A percentile compares a stretch with the other conserved stretches of the same genome.
These are phyloP conservation scores for Ennomos erosarius DNA, from an alignment of 2,888 invertebrate genomes.

Conservation along the genomic window DNA sequence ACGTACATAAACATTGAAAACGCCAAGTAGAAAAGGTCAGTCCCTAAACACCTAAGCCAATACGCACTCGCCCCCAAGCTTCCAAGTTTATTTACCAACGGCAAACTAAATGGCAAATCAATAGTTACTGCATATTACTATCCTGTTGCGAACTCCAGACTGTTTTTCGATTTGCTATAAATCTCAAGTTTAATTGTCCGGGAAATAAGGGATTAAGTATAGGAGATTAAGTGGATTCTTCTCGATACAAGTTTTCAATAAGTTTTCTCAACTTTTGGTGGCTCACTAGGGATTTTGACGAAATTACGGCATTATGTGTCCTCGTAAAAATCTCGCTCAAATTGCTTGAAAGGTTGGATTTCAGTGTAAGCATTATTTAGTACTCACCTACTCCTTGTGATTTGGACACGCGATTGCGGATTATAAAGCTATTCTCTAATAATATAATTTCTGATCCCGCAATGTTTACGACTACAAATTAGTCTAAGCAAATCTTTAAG, in stretches of 20 bases:
- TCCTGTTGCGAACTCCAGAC: slow-evolving; percentile 38
- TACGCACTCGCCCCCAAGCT: slow-evolving; percentile 23
- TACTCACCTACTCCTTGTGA: no score
- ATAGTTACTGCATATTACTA: slow-evolving; percentile 60
- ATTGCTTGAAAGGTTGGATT: no score
- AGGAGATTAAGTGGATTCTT: slow-evolving; percentile 51
- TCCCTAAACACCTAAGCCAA: slow-evolving; percentile 22
- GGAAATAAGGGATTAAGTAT: slow-evolving; percentile 81
- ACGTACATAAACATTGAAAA: not conserved
- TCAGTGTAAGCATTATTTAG: no score
- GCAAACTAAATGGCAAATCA: slow-evolving; percentile 51
- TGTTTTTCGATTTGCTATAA: slow-evolving; percentile 79
- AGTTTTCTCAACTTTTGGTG: slow-evolving; percentile 20
- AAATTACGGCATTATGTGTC: not conserved
- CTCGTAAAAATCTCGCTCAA: no score
- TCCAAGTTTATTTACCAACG: slow-evolving; percentile 27
- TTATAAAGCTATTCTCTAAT: not conserved
- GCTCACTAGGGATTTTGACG: slow-evolving; percentile 16
- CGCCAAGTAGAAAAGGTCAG: slow-evolving; percentile 16
- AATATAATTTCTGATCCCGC: slow-evolving; percentile 4
- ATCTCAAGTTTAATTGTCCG: slow-evolving; percentile 81
- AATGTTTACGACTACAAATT: slow-evolving; percentile 26
- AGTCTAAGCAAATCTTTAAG: slow-evolving; percentile 29
- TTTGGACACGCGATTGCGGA: no score
- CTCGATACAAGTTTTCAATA: slow-evolving; percentile 29